Base-by-base conservation (phyloP, 2,888 invertebrate species). In the Petrophora chlorosata region DNA sequence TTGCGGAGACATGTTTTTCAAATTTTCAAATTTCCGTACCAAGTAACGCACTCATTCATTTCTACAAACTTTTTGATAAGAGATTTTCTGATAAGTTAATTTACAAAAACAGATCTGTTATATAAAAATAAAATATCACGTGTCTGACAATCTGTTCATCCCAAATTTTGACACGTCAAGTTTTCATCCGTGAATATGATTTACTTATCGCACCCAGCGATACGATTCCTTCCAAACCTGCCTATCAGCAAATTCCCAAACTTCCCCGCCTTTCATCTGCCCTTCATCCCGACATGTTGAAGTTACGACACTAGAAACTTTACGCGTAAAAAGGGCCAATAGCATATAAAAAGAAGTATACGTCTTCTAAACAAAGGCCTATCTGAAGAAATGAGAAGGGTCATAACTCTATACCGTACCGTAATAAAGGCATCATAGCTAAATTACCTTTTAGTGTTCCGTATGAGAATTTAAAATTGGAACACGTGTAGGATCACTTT, bases 371-470 rank as follows among this genome's bases (percentile, higher is more conserved):
- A 73, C 74, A 75, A 73, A 76, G 65, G 61, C 58, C 71, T 68
- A 69, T 74, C 67, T 71, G 59, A 62, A 59, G 61, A 67, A 73
- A 71, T 67, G 74, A 67, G 67, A 69, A 65, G 58, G 58, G 65
- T 64, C 59, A 71, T 76, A 76, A 76, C 72, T 76, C 70, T 67
- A 73, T 77, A 70, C 61, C 52, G 67, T 68, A 61, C 68, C 64
- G 75, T 74, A 70, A 74, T 78, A 78, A 76, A 77, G 72, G 65
- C 76, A 69, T 78, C 73, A 73, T 77, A 70, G 67, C 71, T 56
- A 67, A 72, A 77, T 77, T 70, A 73, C 75, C 75, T 77, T 76
- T 73, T 73, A 77, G 76, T 73, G 71, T 67, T 65, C 53, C 53
- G 65, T 59, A 59, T 63, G 65, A 70, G n/a, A n/a, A n/a, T n/a